Conservation (phyloP, 2,888 invertebrate species). For the Pseudoips prasinana region DNA sequence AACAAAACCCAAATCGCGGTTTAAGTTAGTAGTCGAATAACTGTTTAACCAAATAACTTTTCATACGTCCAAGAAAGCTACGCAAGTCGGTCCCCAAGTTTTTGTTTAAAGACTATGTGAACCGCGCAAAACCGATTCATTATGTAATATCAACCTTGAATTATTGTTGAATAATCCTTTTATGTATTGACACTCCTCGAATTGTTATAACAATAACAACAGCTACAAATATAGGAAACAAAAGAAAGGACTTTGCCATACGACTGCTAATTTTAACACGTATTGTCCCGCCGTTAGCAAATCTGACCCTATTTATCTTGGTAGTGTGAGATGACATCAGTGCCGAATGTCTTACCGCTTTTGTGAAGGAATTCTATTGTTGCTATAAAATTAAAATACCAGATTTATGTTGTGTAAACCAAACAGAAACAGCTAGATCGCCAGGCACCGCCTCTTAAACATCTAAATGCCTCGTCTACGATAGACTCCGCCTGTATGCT, state of each 20-base stretch:
- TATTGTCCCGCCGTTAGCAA: constrained; percentile 6
- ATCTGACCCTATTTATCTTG: constrained; percentile 7
- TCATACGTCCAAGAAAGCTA: too few relatives aligned
- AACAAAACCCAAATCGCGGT: too few relatives aligned
- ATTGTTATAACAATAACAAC: too few relatives aligned
- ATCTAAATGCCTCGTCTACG: constrained; percentile 57
- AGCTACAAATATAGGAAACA: not conserved
- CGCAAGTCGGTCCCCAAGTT: too few relatives aligned
- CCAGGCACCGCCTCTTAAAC: constrained; percentile 56
- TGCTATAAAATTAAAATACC: constrained; percentile 4
- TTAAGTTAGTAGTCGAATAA: too few relatives aligned
- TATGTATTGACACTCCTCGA: too few relatives aligned
- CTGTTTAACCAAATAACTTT: too few relatives aligned
- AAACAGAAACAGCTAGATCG: constrained; percentile 24
- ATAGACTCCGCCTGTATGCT: constrained; percentile 74
- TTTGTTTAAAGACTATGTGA: too few relatives aligned
- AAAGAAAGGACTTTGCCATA: constrained; percentile 5
- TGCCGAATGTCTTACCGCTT: constrained; percentile 9
- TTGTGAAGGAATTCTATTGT: constrained; percentile 14
- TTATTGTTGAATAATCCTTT: not conserved
- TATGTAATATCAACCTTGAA: too few relatives aligned
- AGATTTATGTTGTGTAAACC: constrained; percentile 12
- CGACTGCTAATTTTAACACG: constrained; percentile 11
- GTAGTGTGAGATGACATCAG: constrained; percentile 14
- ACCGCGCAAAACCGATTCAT: too few relatives aligned